Base-by-base conservation (phyloP, 2,888 invertebrate genomes). In the Ligdia adustata region DNA sequence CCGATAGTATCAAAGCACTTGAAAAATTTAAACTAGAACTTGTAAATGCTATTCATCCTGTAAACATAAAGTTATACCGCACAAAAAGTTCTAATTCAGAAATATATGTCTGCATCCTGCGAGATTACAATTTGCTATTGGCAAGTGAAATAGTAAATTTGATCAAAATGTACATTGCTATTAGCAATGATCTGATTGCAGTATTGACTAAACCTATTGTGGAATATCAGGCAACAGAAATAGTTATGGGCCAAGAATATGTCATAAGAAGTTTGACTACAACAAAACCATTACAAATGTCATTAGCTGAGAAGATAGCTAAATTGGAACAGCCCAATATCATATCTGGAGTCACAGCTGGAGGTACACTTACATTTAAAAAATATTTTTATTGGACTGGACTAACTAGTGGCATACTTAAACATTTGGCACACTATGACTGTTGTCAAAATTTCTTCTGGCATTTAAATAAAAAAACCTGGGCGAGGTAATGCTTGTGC, bases 311-410 rank as follows among this genome's bases (percentile, higher is more conserved):
- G 7, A 53, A 60, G 14, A 80, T 73, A 58, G 67, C 73, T n/a
- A 79, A 68, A 56, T 64, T 91, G 40, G 90, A 91, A 59, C 90
- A 88, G 60, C 91, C 91, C 13, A 91, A 91, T 64, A 85, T 91
- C 26, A 69, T 91, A 52, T 81, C 85, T 47, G 91, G 91, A 22
- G 72, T 88, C 13, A 66, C 82, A 33, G 91, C 90, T 31, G 91
- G 91, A 80, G 90, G 91, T 90, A 80, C 65, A 5, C 13, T 18
- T 13, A 24, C 3, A 12, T 16, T 28, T 15, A 28, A 31, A 9
- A 9, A 11, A 14, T 61, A 60, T 52, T n/a, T n/a, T n/a, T n/a
- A n/a, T n/a, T n/a, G n/a, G n/a, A n/a, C n/a, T n/a, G n/a, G n/a
- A n/a, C n/a, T n/a, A n/a, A n/a, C n/a, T n/a, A n/a, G n/a, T n/a